Base-by-base conservation (phyloP, 2,113 vertebrate genomes). In the Aptenodytes patagonicus region DNA sequence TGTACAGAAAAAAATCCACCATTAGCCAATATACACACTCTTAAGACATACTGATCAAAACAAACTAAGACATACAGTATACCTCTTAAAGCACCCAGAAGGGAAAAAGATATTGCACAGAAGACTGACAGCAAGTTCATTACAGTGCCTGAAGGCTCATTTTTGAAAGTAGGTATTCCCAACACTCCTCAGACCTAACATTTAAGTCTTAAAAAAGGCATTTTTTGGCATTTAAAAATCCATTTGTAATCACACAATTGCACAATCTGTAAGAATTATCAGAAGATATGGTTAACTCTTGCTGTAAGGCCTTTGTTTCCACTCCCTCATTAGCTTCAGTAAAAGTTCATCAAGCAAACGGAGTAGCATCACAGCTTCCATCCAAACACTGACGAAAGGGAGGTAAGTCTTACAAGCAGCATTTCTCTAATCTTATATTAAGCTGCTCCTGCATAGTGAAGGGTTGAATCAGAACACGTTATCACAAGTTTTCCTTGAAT, bases 1-100 rank as follows among this genome's bases (percentile, higher is more conserved):
- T 99, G 98, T 99, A 99, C 99, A 99, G 98, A 98, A 99, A 98
- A 81, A 99, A 98, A 98, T 98, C 98, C 98, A 99, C 94, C 86
- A 97, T 98, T 98, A 98, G 98, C 98, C 97, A 96, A 99, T 99
- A 99, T 99, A 99, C 98, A 99, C 93, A 97, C 89, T 97, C 26
- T 92, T 89, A 96, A 95, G 97, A 96, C 72, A 92, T 78, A 97
- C 65, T 79, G 79, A 94, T 97, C 58, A 96, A 89, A 78, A 81
- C 82, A 60, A 72, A 93, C 66, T 72, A 97, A 98, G 97, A 98
- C 94, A 98, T 96, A 98, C 80, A 98, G 77, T 96, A 94, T 81
- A 95, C 46, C 46, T 94, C 88, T 97, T 97, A 96, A 98, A 98
- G 95, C 94, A 97, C 93, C 84, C 95, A 83, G 92, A 97, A 94